Evolutionary conservation across 1,140 invertebrate genomes (phyloP).

Genomic region (Penaeus japonicus): DNA sequence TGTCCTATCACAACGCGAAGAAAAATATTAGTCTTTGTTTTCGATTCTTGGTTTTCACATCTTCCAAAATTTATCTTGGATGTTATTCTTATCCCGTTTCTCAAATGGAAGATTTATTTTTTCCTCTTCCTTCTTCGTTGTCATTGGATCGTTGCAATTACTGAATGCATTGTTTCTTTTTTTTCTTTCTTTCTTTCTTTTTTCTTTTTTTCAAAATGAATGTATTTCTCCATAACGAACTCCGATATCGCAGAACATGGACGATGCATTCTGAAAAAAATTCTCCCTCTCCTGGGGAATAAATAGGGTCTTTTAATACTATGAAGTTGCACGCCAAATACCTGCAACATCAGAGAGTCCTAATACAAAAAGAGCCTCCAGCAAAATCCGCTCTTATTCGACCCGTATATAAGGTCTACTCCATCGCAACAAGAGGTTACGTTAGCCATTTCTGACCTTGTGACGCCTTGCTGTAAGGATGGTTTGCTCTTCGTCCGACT

Average conservation of each 20-base stretch:
- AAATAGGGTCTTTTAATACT: constrained; percentile 18
- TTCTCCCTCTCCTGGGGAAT: neutral
- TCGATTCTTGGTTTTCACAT: neutral
- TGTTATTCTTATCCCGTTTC: no score
- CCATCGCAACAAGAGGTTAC: neutral
- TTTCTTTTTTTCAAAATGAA: no score
- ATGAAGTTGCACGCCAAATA: constrained; percentile 20
- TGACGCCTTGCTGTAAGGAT: neutral
- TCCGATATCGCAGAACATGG: no score
- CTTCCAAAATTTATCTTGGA: no score
- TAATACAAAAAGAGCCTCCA: no score
- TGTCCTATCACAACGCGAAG: neutral
- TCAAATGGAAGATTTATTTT: no score
- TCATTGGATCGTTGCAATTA: no score
- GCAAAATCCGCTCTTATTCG: neutral
- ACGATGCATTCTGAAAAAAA: constrained; percentile 18
- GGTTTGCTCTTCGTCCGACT: neutral
- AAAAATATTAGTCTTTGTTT: neutral
- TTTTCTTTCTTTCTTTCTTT: no score
- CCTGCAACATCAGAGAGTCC: neutral
- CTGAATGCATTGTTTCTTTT: no score
- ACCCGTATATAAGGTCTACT: neutral
- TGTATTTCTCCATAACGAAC: no score
- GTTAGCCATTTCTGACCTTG: neutral
- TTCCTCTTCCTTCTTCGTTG: no score